Conservation (phyloP, 2,113 vertebrate species). For the Desmodus rotundus region DNA sequence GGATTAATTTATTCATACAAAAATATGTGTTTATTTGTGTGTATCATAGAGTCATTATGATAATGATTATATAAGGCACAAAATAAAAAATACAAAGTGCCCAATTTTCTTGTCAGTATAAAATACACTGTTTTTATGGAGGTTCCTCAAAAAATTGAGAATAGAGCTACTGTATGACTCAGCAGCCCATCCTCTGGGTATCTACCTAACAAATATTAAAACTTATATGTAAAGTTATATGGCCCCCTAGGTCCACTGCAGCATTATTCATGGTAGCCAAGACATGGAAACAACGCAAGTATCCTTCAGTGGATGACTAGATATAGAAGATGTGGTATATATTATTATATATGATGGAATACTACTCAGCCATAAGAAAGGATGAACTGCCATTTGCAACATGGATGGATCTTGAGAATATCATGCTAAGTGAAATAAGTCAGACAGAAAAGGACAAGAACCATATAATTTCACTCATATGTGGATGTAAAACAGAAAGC, state of each 20-base stretch:
- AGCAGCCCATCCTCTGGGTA: no score
- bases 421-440: no score
- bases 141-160: no score
- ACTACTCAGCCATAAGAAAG: no score
- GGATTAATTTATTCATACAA: background rate
- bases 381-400: no score
- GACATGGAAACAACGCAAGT: background rate
- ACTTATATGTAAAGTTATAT: background rate
- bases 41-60: background rate
- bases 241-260: background rate
- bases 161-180: no score
- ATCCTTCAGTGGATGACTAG: background rate
- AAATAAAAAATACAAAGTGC: background rate
- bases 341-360: no score
- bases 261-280: background rate
- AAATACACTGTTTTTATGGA: background rate
- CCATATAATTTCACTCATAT: no score
- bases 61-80: background rate
- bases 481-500: no score
- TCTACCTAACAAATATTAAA: background rate
- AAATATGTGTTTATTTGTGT: background rate
- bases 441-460: no score
- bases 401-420: no score
- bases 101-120: background rate
- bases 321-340: no score